Evolutionary conservation across 2,113 vertebrate genomes (phyloP).

Genomic region (Sander vitreus): DNA sequence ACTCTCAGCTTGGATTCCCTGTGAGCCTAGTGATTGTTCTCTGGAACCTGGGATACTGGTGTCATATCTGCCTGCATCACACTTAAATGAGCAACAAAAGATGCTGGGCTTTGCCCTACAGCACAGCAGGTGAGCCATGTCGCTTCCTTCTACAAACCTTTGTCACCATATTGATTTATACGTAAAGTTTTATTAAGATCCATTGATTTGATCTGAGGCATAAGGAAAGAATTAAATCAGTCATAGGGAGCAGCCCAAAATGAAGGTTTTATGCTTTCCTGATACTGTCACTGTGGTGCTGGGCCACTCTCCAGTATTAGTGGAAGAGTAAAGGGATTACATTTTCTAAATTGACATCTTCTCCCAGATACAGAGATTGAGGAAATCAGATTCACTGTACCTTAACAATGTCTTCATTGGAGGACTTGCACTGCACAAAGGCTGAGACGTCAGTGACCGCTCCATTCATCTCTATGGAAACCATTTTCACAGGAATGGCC

Average conservation of each 20-base stretch:
- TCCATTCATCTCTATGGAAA: constrained; percentile 94
- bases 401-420: constrained; percentile 98
- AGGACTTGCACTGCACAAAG: constrained; percentile 93
- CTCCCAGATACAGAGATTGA: not conserved
- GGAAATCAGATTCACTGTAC: constrained; percentile 77
- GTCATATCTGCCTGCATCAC: constrained; percentile 19
- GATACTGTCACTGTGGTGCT: constrained; percentile 34
- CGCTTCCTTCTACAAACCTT: constrained; percentile 22
- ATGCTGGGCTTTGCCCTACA: not conserved
- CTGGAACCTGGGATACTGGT: constrained; percentile 17
- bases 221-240: constrained; percentile 57
- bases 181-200: constrained; percentile 42
- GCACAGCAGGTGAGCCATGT: not conserved
- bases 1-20: constrained; percentile 11
- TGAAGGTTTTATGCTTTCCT: constrained; percentile 57
- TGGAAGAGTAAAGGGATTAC: constrained; percentile 48
- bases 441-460: constrained; percentile 89
- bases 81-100: constrained; percentile 19
- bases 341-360: constrained; percentile 44
- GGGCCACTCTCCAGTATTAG: constrained; percentile 19
- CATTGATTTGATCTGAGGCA: constrained; percentile 58
- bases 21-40: constrained; percentile 17
- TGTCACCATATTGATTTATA: constrained; percentile 45
- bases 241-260: constrained; percentile 33
- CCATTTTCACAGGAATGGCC: constrained; percentile 96